Evolutionary conservation across 2,888 invertebrate species (phyloP), one percentile per base, ranked within the genome.

Genomic region (Hipparchia sbordonii): DNA sequence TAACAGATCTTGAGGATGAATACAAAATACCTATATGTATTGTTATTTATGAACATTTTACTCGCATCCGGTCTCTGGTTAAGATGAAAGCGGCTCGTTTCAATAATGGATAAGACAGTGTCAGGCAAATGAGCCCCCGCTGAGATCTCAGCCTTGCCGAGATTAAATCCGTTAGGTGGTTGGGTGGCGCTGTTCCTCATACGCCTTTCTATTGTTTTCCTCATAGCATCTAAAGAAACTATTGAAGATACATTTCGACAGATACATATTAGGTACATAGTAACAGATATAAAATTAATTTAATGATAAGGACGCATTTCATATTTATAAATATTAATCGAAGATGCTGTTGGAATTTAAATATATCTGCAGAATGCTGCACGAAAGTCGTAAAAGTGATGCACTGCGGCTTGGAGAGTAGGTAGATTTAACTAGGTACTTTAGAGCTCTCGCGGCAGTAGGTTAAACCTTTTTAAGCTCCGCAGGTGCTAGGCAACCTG

Each of bases 281-380:
- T 80, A 78, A 84, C 85, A 82, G 78, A 80, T 83, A 84, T 81
- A 80, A 85, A 88, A 89, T 88, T 86, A 82, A 84, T 86, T 88
- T 88, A 88, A 89, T 89, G 87, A 81, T 89, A 86, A 89, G 88
- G 87, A 89, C 88, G 86, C 85, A 82, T 84, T 86, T 84, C 82
- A 79, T 84, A 83, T 82, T 82, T 84, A 83, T 84, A 81, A 82
- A 80, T 79, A 79, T 81, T 78, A 76, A 77, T 78, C 72, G 71
- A 75, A 80, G 83, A 84, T 84, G 84, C 79, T 80, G 82, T 84
- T 85, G 83, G 86, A 85, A 84, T 85, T 84, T 84, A 46, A 57
- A 56, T 59, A 60, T 71, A 56, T 52, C 45, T 72, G 62, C 39
- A 52, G 52, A 48, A 62, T n/a, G 62, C 48, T 62, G 46, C 62